Evolutionary conservation across 2,888 invertebrate genomes (phyloP).

Genomic region (Pimpla rufipes): DNA sequence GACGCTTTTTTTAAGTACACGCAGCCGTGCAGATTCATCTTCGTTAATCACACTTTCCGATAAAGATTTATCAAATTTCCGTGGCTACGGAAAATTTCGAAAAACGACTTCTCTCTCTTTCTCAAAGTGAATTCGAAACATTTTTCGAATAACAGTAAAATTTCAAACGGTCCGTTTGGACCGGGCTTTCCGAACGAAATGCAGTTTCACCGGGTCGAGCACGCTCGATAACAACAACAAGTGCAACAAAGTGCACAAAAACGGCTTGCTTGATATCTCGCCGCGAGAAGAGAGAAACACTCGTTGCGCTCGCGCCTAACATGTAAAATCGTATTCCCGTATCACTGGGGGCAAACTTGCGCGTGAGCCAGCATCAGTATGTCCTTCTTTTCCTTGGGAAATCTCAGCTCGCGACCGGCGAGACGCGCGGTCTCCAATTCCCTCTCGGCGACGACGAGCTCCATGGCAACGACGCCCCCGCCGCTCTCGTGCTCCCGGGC

Average conservation of each 20-base stretch:
- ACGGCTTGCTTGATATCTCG: slow-evolving; percentile 20
- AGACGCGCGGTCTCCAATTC: slow-evolving; percentile 94
- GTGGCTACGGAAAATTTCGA: too few relatives aligned
- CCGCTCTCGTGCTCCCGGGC: slow-evolving; percentile 92
- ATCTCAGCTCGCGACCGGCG: slow-evolving; percentile 95
- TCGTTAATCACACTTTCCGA: too few relatives aligned
- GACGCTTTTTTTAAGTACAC: too few relatives aligned
- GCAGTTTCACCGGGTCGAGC: background rate
- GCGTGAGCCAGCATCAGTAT: slow-evolving; percentile 95
- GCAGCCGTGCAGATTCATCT: too few relatives aligned
- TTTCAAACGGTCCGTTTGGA: background rate
- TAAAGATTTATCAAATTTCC: too few relatives aligned
- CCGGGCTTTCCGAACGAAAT: background rate
- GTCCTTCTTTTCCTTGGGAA: slow-evolving; percentile 98
- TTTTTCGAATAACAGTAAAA: background rate
- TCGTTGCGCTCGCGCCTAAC: background rate
- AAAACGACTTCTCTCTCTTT: too few relatives aligned
- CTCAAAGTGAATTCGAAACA: background rate
- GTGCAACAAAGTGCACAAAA: slow-evolving; percentile 2
- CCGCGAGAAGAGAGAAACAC: slow-evolving; percentile 13
- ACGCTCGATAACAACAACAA: slow-evolving; percentile 39
- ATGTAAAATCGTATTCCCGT: slow-evolving; percentile 19
- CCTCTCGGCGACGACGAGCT: slow-evolving; percentile 93
- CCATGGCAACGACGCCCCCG: slow-evolving; percentile 90
- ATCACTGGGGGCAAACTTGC: slow-evolving; percentile 88